Conservation (phyloP, 2,888 invertebrate genomes). For the Orthonychiurus folsomi region DNA sequence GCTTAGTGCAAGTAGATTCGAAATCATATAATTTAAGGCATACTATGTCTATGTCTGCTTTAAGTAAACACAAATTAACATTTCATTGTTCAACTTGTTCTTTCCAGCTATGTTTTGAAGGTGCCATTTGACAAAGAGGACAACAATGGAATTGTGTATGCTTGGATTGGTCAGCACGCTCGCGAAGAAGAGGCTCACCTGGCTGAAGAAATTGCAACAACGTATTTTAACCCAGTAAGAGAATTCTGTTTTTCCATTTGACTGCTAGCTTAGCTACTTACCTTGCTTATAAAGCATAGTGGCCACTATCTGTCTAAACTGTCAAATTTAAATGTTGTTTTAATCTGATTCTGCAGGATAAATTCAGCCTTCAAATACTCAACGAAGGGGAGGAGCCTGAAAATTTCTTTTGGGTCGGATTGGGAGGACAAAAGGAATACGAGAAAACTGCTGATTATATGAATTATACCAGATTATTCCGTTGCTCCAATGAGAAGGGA, state of each 20-base stretch:
- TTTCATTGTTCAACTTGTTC: conserved; percentile 23
- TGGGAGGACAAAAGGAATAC: conserved; percentile 82
- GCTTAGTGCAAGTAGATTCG: no score
- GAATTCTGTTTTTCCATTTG: not conserved
- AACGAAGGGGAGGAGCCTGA: conserved; percentile 94
- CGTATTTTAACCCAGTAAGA: conserved; percentile 48
- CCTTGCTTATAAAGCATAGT: not conserved
- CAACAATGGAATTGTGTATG: conserved; percentile 81
- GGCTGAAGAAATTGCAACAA: conserved; percentile 75
- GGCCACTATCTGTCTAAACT: not conserved
- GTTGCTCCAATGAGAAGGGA: conserved; percentile 98
- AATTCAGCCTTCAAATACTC: conserved; percentile 57
- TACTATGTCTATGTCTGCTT: no score
- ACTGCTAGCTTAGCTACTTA: not conserved
- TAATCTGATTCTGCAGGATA: conserved; percentile 23
- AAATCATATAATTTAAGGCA: no score
- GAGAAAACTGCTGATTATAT: conserved; percentile 84
- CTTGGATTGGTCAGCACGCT: conserved; percentile 83
- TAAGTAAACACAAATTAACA: no score
- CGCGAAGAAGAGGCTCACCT: conserved; percentile 77
- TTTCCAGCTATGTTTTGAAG: conserved; percentile 74
- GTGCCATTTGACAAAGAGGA: conserved; percentile 54
- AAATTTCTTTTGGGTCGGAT: conserved; percentile 96
- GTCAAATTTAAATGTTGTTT: not conserved
- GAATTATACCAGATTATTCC: conserved; percentile 83